phyloP scores from a whole-genome alignment of 2,888 invertebrate genomes.

The Matsumyia berberina region DNA sequence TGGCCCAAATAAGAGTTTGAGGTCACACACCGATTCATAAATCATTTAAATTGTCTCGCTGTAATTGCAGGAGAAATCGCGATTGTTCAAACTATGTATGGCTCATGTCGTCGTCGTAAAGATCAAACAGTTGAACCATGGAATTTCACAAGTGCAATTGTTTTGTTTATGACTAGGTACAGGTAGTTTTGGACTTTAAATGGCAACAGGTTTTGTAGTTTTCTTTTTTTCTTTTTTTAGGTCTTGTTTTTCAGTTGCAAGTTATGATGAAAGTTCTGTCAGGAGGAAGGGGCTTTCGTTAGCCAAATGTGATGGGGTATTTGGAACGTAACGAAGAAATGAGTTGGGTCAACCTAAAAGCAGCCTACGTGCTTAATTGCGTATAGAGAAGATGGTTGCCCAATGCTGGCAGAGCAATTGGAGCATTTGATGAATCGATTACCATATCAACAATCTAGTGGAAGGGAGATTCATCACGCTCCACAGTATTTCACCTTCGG shows the following conservation, averaged over 20 bases:
- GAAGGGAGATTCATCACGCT: too few relatives aligned
- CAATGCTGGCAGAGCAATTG: too few relatives aligned
- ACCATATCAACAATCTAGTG: too few relatives aligned
- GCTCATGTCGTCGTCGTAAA: slow-evolving; percentile 19
- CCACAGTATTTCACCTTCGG: too few relatives aligned
- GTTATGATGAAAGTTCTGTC: slow-evolving; percentile 42
- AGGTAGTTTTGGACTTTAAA: slow-evolving; percentile 12
- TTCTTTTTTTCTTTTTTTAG: not conserved
- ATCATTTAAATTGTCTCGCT: slow-evolving; percentile 57
- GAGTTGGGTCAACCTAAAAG: too few relatives aligned
- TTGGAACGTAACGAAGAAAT: too few relatives aligned
- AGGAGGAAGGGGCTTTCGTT: not conserved
- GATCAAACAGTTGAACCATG: slow-evolving; percentile 42
- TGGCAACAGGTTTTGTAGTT: not conserved
- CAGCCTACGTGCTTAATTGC: too few relatives aligned
- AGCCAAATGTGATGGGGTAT: not conserved
- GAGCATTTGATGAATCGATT: too few relatives aligned
- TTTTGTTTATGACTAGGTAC: slow-evolving; percentile 21
- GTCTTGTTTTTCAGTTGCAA: not conserved
- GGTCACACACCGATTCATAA: slow-evolving; percentile 78
- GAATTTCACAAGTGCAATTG: slow-evolving; percentile 66
- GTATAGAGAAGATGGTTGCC: too few relatives aligned
- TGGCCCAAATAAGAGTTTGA: slow-evolving; percentile 79
- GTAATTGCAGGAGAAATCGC: slow-evolving; percentile 63
- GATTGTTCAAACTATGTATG: slow-evolving; percentile 29